Evolutionary conservation across 2,113 vertebrate species (phyloP).

Genomic region (Daubentonia madagascariensis): DNA sequence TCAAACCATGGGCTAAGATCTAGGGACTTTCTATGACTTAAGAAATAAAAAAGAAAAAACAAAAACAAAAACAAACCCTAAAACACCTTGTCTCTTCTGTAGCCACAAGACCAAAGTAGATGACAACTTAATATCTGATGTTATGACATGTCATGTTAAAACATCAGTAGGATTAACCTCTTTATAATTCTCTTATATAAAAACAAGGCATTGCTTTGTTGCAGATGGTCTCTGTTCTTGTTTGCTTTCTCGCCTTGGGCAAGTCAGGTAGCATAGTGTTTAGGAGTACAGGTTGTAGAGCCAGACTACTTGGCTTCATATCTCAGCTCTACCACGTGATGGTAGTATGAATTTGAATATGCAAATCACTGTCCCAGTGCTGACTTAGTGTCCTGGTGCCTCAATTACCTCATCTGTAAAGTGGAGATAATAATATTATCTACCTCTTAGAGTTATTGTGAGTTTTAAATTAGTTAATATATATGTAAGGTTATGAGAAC

Average conservation of each 20-base stretch:
- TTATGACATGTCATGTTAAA: neutral
- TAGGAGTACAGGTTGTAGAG: neutral
- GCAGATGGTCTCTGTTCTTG: neutral
- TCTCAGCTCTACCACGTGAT: neutral
- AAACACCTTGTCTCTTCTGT: neutral
- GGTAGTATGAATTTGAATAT: neutral
- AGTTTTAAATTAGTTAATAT: neutral
- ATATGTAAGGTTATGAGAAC: neutral
- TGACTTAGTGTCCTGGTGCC: neutral
- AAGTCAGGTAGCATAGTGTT: neutral
- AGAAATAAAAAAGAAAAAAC: neutral
- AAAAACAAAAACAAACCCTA: neutral
- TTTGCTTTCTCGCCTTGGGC: neutral
- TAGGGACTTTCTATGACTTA: neutral
- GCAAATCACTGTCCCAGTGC: neutral
- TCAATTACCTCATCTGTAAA: neutral
- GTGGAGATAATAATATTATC: neutral
- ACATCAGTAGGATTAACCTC: neutral
- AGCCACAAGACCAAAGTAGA: neutral
- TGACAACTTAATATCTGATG: neutral
- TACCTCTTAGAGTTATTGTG: neutral
- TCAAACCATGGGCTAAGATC: neutral
- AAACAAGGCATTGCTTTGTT: neutral
- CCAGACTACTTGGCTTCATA: neutral
- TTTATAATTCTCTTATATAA: neutral